These are phyloP conservation scores for Peromyscus maniculatus DNA, from an alignment of 2,113 vertebrate genomes.

Conservation along the genomic window DNA sequence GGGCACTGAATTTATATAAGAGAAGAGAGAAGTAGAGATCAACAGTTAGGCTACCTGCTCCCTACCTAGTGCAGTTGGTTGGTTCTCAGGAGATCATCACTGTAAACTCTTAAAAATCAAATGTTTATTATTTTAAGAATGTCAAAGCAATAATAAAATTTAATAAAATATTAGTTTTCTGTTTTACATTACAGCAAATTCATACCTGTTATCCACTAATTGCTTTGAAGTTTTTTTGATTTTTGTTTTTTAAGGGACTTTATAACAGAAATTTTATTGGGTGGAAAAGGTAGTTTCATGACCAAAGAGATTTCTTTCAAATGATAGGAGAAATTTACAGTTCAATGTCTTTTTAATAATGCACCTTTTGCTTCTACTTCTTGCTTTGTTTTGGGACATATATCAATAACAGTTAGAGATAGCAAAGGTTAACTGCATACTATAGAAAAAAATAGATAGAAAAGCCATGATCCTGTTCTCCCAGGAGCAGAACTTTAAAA, in stretches of 20 bases:
- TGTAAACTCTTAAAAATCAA: slow-evolving; percentile 37
- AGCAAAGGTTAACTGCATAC: slow-evolving; percentile 3
- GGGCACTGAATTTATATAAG: neutral
- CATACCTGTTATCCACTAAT: slow-evolving; percentile 1
- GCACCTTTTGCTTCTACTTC: slow-evolving; percentile 51
- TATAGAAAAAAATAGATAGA: slow-evolving; percentile 7
- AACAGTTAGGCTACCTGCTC: neutral
- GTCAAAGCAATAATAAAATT: slow-evolving; percentile 50
- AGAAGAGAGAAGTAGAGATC: too few relatives aligned
- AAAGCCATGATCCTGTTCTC: neutral
- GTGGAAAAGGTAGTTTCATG: slow-evolving; percentile 33
- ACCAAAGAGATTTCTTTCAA: slow-evolving; percentile 5
- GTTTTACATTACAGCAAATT: slow-evolving; percentile 49
- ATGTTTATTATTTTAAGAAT: slow-evolving; percentile 32
- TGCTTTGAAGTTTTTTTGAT: slow-evolving; percentile 2
- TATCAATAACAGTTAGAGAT: slow-evolving; percentile 20
- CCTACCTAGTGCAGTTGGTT: neutral
- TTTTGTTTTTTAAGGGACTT: neutral
- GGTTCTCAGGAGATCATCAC: neutral
- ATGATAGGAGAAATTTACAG: slow-evolving; percentile 52
- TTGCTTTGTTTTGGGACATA: slow-evolving; percentile 39
- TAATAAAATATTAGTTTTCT: neutral
- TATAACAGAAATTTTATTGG: slow-evolving; percentile 42
- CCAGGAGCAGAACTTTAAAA: slow-evolving; percentile 48
- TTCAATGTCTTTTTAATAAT: slow-evolving; percentile 16